Conservation (phyloP, 2,888 invertebrate genomes). For the Temnothorax ravouxi region DNA sequence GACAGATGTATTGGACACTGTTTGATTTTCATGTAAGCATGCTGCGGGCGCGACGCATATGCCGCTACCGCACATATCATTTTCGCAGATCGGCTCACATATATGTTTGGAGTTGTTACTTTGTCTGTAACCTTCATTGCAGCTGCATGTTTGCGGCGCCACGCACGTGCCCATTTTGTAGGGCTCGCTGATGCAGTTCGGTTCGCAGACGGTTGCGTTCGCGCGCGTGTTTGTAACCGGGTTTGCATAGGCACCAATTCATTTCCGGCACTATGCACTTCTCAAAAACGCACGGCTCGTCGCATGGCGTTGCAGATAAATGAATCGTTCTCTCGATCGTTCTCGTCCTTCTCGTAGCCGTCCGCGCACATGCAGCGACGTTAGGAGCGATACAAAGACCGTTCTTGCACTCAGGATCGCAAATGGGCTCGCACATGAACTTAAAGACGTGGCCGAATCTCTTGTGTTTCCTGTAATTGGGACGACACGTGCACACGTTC, state of each 20-base stretch:
- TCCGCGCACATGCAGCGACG: constrained; percentile 6
- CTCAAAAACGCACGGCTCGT: constrained; percentile 87
- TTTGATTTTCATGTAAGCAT: no score
- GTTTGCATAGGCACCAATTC: constrained; percentile 87
- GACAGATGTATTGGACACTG: no score
- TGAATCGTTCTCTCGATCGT: no score
- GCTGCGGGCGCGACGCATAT: constrained; percentile 85
- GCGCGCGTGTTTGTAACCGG: constrained; percentile 85
- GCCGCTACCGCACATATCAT: constrained; percentile 84
- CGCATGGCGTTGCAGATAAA: constrained; percentile 87
- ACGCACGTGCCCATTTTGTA: constrained; percentile 77
- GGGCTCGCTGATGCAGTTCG: constrained; percentile 82
- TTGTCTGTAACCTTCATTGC: constrained; percentile 76
- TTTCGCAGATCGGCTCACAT: constrained; percentile 82
- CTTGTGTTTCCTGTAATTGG: constrained; percentile 85
- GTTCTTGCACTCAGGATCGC: constrained; percentile 35
- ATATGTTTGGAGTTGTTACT: constrained; percentile 56
- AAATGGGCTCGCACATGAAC: constrained; percentile 25
- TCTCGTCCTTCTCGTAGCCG: no score
- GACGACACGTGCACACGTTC: constrained; percentile 89
- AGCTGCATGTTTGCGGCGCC: constrained; percentile 73
- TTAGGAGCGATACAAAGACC: constrained; percentile 48
- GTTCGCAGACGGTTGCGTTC: constrained; percentile 81
- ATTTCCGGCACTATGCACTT: constrained; percentile 87
- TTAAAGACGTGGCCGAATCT: no score